Percentiles rank a stretch among this genome's conserved stretches.
These are phyloP conservation scores for Episyrphus balteatus DNA, from an alignment of 1,140 invertebrate species.

Conservation along the genomic window DNA sequence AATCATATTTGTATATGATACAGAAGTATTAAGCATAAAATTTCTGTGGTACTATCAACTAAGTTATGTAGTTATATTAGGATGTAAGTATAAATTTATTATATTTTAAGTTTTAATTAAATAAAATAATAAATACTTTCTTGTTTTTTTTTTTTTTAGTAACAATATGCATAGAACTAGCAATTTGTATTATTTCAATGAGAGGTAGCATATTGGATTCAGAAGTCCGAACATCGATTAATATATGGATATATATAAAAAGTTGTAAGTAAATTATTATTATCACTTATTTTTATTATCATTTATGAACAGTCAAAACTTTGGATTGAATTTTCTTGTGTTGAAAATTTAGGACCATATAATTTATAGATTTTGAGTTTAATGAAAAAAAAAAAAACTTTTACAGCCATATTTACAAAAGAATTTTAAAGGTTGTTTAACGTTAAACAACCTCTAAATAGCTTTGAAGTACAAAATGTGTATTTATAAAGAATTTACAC, in stretches of 20 bases:
- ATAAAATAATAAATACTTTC: not conserved
- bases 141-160: constrained; percentile 34
- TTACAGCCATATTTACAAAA: too few relatives aligned
- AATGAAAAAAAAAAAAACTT: not conserved
- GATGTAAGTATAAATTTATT: constrained; percentile 23
- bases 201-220: constrained; percentile 74
- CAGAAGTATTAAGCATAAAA: constrained; percentile 43
- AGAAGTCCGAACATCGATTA: constrained; percentile 59
- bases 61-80: constrained; percentile 56
- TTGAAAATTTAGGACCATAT: too few relatives aligned
- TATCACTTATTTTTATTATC: too few relatives aligned
- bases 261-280: constrained; percentile 49
- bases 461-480: too few relatives aligned
- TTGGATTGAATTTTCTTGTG: too few relatives aligned
- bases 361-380: not conserved
- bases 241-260: constrained; percentile 71
- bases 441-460: too few relatives aligned
- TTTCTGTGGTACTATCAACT: constrained; percentile 58
- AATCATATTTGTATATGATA: constrained; percentile 50
- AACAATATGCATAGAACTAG: constrained; percentile 58
- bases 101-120: not conserved
- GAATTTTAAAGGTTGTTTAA: too few relatives aligned
- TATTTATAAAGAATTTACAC: too few relatives aligned
- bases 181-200: constrained; percentile 64
- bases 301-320: too few relatives aligned